These are phyloP conservation scores for Pantala flavescens DNA, from an alignment of 1,140 invertebrate species.

Conservation along the genomic window DNA sequence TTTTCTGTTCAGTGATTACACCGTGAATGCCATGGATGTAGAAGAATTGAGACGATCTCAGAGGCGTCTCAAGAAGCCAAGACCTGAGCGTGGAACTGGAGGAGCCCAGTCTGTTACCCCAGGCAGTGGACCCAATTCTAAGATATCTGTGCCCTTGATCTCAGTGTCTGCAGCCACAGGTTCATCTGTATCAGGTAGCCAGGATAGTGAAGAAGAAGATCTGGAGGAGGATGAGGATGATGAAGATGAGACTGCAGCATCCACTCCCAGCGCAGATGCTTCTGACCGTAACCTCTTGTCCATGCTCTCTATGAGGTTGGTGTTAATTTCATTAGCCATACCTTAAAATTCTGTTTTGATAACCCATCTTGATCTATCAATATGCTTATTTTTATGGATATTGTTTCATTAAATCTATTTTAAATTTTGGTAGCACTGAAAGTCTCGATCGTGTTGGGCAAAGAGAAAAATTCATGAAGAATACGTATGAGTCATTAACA, in stretches of 20 bases:
- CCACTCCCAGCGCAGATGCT: constrained; percentile 64
- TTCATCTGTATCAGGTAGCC: constrained; percentile 47
- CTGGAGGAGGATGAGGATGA: background rate
- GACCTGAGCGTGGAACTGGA: constrained; percentile 19
- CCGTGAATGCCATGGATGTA: constrained; percentile 76
- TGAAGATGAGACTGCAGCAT: constrained; percentile 43
- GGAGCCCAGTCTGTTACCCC: background rate
- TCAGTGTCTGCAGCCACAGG: constrained; percentile 12
- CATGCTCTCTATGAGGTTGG: constrained; percentile 24
- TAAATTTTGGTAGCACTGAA: constrained; percentile 47
- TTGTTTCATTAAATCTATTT: background rate
- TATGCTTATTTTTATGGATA: too few species aligned
- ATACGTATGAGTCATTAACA: constrained; percentile 64
- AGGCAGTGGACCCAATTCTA: background rate
- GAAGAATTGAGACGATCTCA: constrained; percentile 48
- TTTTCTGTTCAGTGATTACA: constrained; percentile 53
- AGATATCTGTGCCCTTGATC: constrained; percentile 17
- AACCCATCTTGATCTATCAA: too few species aligned
- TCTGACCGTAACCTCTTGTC: constrained; percentile 47
- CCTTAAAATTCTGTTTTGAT: too few species aligned
- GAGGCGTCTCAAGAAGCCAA: constrained; percentile 50
- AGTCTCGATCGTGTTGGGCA: constrained; percentile 57
- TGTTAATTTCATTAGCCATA: background rate
- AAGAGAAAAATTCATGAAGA: constrained; percentile 63
- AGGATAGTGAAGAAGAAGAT: constrained; percentile 69